A percentile compares a stretch with the other conserved stretches of the same genome.
Conservation (phyloP, 2,113 vertebrate genomes). For the Ranitomeya variabilis region DNA sequence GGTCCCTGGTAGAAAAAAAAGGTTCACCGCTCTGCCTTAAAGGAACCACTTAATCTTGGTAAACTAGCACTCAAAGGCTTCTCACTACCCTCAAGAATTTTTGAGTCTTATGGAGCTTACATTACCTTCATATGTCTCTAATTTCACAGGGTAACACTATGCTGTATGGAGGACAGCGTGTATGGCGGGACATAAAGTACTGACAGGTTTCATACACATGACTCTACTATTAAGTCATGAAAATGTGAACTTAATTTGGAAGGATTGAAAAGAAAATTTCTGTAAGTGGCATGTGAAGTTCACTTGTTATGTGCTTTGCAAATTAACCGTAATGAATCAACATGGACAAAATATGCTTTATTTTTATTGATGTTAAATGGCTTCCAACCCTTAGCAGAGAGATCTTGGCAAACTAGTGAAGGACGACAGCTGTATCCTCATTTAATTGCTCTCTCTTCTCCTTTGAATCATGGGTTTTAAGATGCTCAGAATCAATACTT, state of each 20-base stretch:
- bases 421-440: slow-evolving; percentile 27
- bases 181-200: too few relatives aligned
- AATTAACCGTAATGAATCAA: neutral
- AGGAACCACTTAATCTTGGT: too few relatives aligned
- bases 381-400: neutral
- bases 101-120: too few relatives aligned
- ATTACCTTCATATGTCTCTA: too few relatives aligned
- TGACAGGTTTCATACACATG: neutral
- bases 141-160: too few relatives aligned
- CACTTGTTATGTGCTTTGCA: neutral
- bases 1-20: too few relatives aligned
- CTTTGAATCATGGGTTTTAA: slow-evolving; percentile 45
- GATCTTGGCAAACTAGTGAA: slow-evolving; percentile 18
- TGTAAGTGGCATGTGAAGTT: neutral
- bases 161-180: too few relatives aligned
- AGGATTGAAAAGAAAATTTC: neutral
- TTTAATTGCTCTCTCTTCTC: slow-evolving; percentile 32
- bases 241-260: neutral
- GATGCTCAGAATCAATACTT: slow-evolving; percentile 50
- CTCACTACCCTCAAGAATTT: too few relatives aligned
- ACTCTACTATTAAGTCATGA: neutral
- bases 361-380: slow-evolving; percentile 26
- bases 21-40: too few relatives aligned
- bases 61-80: too few relatives aligned
- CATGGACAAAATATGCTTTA: slow-evolving; percentile 19